Percentiles rank a stretch among this genome's conserved stretches.
Conservation (phyloP, 2,888 invertebrate species). For the Ochropleura leucogaster region DNA sequence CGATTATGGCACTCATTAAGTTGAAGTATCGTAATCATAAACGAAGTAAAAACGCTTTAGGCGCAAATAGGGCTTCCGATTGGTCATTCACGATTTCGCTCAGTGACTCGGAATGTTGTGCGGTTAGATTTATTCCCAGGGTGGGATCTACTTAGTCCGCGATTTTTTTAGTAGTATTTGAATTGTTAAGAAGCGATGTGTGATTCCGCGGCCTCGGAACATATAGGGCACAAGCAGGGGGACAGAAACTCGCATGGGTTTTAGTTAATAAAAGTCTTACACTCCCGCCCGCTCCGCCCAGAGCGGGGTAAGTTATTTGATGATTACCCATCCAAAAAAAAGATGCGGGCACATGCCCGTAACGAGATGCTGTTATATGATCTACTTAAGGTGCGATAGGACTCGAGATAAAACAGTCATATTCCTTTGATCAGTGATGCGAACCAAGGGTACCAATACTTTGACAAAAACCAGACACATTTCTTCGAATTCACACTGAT, state of each 20-base stretch:
- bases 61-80: conserved; percentile 62
- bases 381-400: conserved; percentile 60
- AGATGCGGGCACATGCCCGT: conserved; percentile 68
- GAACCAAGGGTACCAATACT: conserved; percentile 64
- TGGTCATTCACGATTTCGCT: conserved; percentile 68
- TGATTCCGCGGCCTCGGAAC: too few species aligned
- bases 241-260: too few species aligned
- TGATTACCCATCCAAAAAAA: too few species aligned
- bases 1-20: conserved; percentile 68
- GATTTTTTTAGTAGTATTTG: conserved; percentile 75
- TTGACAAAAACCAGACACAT: conserved; percentile 72
- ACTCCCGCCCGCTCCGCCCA: too few species aligned
- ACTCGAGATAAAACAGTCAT: conserved; percentile 57
- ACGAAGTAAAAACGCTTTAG: conserved; percentile 62
- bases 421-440: conserved; percentile 75
- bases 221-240: too few species aligned
- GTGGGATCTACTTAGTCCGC: conserved; percentile 68
- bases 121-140: conserved; percentile 74
- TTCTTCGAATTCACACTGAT: conserved; percentile 19
- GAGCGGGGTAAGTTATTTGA: too few species aligned
- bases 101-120: conserved; percentile 65
- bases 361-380: conserved; percentile 67
- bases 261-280: too few species aligned
- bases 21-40: conserved; percentile 67
- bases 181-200: conserved; percentile 75